Conservation (phyloP, 30 jellyfish, hydroid and myxozoan genomes). For the Aurelia aurita region DNA sequence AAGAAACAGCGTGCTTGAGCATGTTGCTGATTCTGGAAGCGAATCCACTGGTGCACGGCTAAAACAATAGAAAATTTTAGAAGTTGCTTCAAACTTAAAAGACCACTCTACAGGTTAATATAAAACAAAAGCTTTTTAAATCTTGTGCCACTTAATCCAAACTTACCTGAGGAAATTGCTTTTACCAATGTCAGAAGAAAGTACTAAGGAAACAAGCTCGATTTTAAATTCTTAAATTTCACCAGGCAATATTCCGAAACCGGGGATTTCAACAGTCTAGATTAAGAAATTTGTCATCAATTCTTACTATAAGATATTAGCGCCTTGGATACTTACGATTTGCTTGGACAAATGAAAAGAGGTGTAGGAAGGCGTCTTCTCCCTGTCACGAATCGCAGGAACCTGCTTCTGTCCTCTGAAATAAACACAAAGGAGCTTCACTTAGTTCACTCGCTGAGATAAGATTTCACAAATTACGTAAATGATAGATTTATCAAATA, state of each 20-base stretch:
- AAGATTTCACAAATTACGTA: neutral
- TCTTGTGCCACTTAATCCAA: no score
- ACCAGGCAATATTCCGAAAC: no score
- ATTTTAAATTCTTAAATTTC: no score
- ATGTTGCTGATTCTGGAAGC: constrained; percentile 94
- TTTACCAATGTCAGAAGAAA: no score
- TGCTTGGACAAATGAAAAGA: constrained; percentile 73
- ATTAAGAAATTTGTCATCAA: no score
- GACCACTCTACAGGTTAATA: no score
- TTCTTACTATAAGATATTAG: neutral
- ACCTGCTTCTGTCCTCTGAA: constrained; percentile 92
- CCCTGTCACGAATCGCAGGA: constrained; percentile 91
- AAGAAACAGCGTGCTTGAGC: constrained; percentile 87
- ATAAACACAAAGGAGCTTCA: neutral
- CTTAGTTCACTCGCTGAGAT: neutral
- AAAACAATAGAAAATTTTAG: neutral
- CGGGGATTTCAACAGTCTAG: no score
- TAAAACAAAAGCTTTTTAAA: no score
- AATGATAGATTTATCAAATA: neutral
- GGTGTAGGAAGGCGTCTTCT: constrained; percentile 95
- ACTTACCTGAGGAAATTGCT: no score
- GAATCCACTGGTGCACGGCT: constrained; percentile 81
- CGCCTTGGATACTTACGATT: constrained; percentile 66
- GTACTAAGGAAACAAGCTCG: no score
- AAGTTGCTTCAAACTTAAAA: no score